Evolutionary conservation across 2,797 vertebrate species (phyloP).

Genomic region (Neostethus bicornis): DNA sequence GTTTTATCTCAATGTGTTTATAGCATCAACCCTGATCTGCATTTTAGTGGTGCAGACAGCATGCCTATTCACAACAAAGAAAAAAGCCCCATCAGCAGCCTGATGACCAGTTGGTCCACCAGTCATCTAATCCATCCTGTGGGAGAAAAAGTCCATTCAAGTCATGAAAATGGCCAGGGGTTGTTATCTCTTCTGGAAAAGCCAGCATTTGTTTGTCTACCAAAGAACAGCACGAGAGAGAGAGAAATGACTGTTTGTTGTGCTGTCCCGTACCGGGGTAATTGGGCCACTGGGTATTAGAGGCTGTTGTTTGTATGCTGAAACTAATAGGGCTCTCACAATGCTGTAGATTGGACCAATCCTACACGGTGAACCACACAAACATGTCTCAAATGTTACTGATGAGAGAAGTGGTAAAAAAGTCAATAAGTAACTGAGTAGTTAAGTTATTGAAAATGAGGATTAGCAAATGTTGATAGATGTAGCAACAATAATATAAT

Average conservation of each 20-base stretch:
- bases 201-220: conserved; percentile 46
- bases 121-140: conserved; percentile 75
- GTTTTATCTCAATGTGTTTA: conserved; percentile 4
- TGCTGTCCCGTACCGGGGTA: conserved; percentile 42
- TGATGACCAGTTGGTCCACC: conserved; percentile 50
- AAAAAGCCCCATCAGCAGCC: conserved; percentile 80
- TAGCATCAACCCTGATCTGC: conserved; percentile 36
- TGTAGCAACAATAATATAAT: conserved; percentile 21
- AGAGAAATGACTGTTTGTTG: conserved; percentile 50
- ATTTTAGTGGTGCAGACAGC: conserved; percentile 47
- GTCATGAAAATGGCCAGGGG: conserved; percentile 58
- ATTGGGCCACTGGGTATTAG: conserved; percentile 63
- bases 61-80: conserved; percentile 75
- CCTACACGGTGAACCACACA: conserved; percentile 19
- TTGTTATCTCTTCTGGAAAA: conserved; percentile 63
- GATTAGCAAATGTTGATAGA: conserved; percentile 15
- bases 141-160: conserved; percentile 70
- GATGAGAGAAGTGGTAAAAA: neutral
- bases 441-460: conserved; percentile 5
- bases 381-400: neutral
- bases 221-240: conserved; percentile 39
- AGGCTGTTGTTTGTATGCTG: conserved; percentile 34
- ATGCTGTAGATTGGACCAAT: conserved; percentile 47
- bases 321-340: conserved; percentile 43
- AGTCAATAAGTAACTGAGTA: neutral